phyloP scores from a whole-genome alignment of 2,113 vertebrate genomes.

The Sapajus apella region DNA sequence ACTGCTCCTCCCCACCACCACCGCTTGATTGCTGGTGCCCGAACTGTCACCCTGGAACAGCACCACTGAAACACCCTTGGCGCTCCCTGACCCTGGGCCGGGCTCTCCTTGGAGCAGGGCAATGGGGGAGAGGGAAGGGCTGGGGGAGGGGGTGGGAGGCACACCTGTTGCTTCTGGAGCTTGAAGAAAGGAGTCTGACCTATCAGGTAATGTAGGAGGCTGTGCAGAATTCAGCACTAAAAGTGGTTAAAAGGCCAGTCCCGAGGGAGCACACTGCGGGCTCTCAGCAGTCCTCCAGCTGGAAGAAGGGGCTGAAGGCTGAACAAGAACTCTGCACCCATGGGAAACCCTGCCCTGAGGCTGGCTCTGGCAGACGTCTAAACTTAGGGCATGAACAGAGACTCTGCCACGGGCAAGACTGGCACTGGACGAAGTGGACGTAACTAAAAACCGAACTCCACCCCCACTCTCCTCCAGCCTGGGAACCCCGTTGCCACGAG shows the following conservation, averaged over 20 bases:
- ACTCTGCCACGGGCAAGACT: neutral
- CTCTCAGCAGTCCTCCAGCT: neutral
- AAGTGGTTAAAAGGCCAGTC: neutral
- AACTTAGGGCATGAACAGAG: neutral
- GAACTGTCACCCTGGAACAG: neutral
- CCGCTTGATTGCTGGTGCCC: neutral
- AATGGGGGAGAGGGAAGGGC: fast-evolving
- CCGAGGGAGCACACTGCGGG: fast-evolving
- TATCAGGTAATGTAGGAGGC: neutral
- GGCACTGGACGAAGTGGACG: neutral
- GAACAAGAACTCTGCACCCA: neutral
- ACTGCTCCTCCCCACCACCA: no score
- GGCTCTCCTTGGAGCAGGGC: neutral
- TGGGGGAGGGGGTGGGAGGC: neutral
- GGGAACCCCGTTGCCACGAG: fast-evolving
- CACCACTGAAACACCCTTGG: neutral
- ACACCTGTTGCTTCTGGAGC: neutral
- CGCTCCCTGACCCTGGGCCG: neutral
- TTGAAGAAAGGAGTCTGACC: neutral
- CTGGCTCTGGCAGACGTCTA: neutral
- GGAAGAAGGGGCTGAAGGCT: neutral
- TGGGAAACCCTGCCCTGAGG: neutral
- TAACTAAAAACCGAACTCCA: neutral
- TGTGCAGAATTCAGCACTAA: neutral
- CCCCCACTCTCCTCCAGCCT: fast-evolving